Evolutionary conservation across 2,888 invertebrate genomes (phyloP).

Genomic region (Euplexia lucipara): DNA sequence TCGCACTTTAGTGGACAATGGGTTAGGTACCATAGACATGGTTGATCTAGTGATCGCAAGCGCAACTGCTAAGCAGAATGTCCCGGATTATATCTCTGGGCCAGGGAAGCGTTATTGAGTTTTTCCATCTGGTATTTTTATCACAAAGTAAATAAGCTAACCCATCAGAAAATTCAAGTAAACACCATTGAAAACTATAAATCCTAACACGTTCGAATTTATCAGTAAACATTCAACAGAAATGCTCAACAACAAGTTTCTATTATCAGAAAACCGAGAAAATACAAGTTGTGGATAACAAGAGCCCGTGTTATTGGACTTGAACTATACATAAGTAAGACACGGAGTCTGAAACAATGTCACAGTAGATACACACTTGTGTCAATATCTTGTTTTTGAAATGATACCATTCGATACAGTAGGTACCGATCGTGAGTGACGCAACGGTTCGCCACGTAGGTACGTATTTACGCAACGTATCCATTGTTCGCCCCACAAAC

Average conservation of each 20-base stretch:
- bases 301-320: conserved; percentile 65
- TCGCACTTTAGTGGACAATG: too few species aligned
- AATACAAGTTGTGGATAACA: conserved; percentile 56
- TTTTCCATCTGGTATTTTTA: too few species aligned
- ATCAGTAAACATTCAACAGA: conserved; percentile 38
- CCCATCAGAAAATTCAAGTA: background rate
- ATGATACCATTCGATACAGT: conserved; percentile 79
- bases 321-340: conserved; percentile 65
- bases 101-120: too few species aligned
- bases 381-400: conserved; percentile 87
- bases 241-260: conserved; percentile 41
- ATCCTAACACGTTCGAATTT: conserved; percentile 16
- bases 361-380: conserved; percentile 79
- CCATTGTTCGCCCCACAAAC: conserved; percentile 71
- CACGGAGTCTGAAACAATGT: conserved; percentile 72
- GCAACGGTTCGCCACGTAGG: conserved; percentile 74
- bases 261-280: conserved; percentile 48
- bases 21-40: too few species aligned
- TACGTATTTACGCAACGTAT: conserved; percentile 73
- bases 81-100: too few species aligned
- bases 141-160: background rate
- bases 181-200: conserved; percentile 1
- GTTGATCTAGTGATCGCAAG: too few species aligned
- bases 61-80: too few species aligned
- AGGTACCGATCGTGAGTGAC: conserved; percentile 79